Conservation (phyloP, 2,888 invertebrate genomes). For the Chrysomela aeneicollis region DNA sequence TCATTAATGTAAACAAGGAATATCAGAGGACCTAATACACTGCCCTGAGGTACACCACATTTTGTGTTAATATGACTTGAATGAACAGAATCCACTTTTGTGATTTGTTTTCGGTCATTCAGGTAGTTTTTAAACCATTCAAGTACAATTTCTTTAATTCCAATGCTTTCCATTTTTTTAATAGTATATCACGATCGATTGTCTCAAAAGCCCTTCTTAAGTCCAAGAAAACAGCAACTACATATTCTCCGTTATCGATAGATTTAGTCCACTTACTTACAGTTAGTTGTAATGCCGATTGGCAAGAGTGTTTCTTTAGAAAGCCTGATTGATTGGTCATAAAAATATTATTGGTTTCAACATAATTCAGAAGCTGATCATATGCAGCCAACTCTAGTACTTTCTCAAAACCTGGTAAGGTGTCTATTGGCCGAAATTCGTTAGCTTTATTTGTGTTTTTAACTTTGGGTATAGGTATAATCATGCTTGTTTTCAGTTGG, state of each 20-base stretch:
- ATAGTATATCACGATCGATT: conserved; percentile 14
- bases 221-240: conserved; percentile 17
- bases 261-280: conserved; percentile 1
- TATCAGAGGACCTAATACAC: conserved; percentile 13
- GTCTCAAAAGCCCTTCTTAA: conserved; percentile 22
- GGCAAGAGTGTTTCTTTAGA: conserved; percentile 3
- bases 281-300: conserved; percentile 13
- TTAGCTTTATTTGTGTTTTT: neutral
- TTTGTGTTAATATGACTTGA: conserved; percentile 12
- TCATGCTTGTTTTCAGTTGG: neutral
- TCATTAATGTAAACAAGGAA: neutral
- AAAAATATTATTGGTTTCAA: conserved; percentile 1
- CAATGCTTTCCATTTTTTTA: conserved; percentile 3
- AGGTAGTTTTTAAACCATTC: conserved; percentile 9
- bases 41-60: conserved; percentile 14
- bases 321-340: conserved; percentile 15
- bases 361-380: neutral
- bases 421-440: neutral
- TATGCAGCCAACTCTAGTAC: neutral
- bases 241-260: conserved; percentile 10
- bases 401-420: neutral
- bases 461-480: neutral
- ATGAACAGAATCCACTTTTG: conserved; percentile 5
- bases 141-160: conserved; percentile 6
- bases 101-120: conserved; percentile 3